Base-by-base conservation (phyloP, 2,797 vertebrate species). In the Carduelis carduelis region DNA sequence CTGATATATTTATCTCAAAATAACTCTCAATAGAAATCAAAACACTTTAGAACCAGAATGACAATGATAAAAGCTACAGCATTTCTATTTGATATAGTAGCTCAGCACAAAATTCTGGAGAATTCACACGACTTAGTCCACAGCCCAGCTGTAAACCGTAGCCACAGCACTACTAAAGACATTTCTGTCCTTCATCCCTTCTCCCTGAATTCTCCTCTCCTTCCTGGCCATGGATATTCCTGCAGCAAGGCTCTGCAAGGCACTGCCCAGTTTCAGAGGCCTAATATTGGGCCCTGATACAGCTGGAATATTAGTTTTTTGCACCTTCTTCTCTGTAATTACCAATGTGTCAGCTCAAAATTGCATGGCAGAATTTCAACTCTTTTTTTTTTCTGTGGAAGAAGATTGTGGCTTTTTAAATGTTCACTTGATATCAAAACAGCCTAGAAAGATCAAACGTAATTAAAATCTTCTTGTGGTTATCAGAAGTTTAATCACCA, bases 381-480 rank as follows among this genome's bases (percentile, higher is more conserved):
- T 94, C 0, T 0, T 11, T 84, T 90, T 87, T 56, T 74, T 37
- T 41, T 91, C 69, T 85, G 35, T 44, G 19, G 41, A 91, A 92
- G 57, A 87, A 39, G 64, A 83, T 1, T 37, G 68, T 28, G 46
- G 69, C 57, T 92, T 92, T 92, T 89, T 28, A 80, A 89, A 95
- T 83, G 92, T 89, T 97, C 68, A 61, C 35, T 93, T 59, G 50
- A 32, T 85, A 87, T n/a, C 57, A 83, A 96, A 96, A 86, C 57
- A 85, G 78, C 64, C 66, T 68, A 83, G 90, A 94, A 96, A 95
- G 60, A 92, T 52, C 78, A 95, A 90, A 86, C 52, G 44, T 85
- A 96, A 97, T 96, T 96, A 96, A 94, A 89, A 91, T 89, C 64
- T 90, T 96, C 56, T 3, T 64, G 64, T 30, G 20, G 55, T 49